Conservation (phyloP, 2,113 vertebrate species). For the Phyllostomus hastatus region DNA sequence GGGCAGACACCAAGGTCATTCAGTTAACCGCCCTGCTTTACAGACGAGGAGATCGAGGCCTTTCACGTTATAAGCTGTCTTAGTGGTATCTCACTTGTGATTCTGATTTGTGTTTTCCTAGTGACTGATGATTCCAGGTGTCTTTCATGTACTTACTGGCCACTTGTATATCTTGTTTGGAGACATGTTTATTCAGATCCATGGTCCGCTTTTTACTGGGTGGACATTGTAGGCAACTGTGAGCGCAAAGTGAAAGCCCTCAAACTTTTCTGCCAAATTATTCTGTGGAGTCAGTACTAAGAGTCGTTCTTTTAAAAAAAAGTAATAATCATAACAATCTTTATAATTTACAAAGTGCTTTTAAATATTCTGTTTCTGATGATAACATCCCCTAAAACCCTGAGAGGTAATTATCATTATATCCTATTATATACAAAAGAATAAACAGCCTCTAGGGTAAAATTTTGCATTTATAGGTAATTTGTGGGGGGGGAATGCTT, state of each 20-base stretch:
- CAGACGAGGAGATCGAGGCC: neutral
- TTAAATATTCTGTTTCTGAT: slow-evolving; percentile 20
- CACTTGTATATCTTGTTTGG: neutral
- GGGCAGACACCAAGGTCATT: neutral
- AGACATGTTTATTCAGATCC: neutral
- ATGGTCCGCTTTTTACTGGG: neutral
- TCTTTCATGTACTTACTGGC: neutral
- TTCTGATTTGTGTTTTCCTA: neutral
- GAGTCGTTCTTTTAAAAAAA: neutral
- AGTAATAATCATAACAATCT: neutral
- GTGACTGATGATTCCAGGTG: neutral
- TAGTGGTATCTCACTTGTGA: neutral
- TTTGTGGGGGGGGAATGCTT: neutral
- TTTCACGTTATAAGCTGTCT: neutral
- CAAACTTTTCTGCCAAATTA: neutral
- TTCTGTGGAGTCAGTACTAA: neutral
- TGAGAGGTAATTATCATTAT: neutral
- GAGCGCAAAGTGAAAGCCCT: neutral
- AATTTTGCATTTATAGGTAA: slow-evolving; percentile 11
- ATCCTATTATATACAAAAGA: slow-evolving; percentile 3
- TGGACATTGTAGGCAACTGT: neutral
- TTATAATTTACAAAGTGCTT: slow-evolving; percentile 11
- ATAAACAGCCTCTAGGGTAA: neutral
- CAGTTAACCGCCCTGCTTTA: neutral
- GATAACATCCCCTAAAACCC: neutral